A percentile compares a stretch with the other conserved stretches of the same genome.
Conservation (phyloP, 2,797 vertebrate species). For the Phrynocephalus guinanensis region DNA sequence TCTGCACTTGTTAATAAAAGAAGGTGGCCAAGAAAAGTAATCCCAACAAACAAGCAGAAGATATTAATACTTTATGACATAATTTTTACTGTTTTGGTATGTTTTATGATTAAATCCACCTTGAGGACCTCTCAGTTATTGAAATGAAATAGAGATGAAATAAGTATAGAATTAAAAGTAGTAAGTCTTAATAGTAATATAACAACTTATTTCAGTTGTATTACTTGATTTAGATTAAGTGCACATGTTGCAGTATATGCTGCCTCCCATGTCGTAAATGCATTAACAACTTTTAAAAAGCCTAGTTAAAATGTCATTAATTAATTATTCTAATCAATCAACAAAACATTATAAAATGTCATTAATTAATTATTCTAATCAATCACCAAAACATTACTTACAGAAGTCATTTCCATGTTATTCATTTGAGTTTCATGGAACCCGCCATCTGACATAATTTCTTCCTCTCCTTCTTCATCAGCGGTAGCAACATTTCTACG, state of each 20-base stretch:
- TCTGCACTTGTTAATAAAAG: background rate
- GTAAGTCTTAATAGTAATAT: too few species aligned
- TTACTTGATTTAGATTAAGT: background rate
- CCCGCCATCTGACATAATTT: slow-evolving; percentile 95
- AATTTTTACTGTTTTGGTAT: too few species aligned
- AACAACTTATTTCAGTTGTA: background rate
- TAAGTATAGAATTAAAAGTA: too few species aligned
- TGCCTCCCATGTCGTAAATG: background rate
- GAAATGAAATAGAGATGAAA: too few species aligned
- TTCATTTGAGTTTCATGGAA: slow-evolving; percentile 95
- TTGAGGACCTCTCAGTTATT: too few species aligned
- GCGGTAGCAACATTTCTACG: slow-evolving; percentile 96
- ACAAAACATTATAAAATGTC: background rate
- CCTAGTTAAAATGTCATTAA: background rate
- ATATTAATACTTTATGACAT: too few species aligned
- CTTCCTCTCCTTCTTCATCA: slow-evolving; percentile 90
- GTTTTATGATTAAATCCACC: too few species aligned
- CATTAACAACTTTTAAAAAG: background rate
- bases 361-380: background rate
- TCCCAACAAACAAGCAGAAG: background rate
- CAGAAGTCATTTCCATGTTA: slow-evolving; percentile 93
- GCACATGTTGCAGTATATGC: background rate
- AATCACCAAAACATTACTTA: slow-evolving; percentile 71
- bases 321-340: background rate
- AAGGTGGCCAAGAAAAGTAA: background rate